A percentile compares a stretch with the other conserved stretches of the same genome.
These are phyloP conservation scores for Cydia fagiglandana DNA, from an alignment of 1,140 invertebrate species.

Conservation along the genomic window DNA sequence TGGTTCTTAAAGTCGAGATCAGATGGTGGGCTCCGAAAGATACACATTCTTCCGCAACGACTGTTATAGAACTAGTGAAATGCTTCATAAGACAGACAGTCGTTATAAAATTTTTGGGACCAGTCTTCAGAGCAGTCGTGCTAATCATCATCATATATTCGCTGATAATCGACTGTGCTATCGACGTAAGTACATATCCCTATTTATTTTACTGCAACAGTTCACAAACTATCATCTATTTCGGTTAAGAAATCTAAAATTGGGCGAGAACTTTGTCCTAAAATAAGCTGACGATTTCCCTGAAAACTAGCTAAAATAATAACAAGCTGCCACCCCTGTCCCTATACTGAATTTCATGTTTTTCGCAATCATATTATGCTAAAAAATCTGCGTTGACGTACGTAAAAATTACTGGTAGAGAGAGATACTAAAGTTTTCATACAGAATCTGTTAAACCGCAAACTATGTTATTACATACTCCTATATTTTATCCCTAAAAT, in stretches of 20 bases:
- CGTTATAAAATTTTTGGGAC: slow-evolving; percentile 61
- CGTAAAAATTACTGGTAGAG: no score
- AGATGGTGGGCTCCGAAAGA: slow-evolving; percentile 49
- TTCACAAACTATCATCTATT: not conserved
- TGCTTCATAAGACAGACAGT: slow-evolving; percentile 71
- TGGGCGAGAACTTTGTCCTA: no score
- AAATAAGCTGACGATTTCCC: no score
- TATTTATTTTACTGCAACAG: not conserved
- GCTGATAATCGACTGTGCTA: slow-evolving; percentile 64
- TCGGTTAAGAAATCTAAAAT: not conserved
- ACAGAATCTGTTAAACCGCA: not conserved
- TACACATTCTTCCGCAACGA: slow-evolving; percentile 46
- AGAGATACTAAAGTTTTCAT: no score
- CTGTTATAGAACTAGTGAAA: slow-evolving; percentile 60
- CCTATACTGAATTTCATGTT: no score
- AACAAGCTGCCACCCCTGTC: no score
- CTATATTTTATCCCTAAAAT: slow-evolving; percentile 3
- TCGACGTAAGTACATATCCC: slow-evolving; percentile 64
- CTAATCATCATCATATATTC: slow-evolving; percentile 65
- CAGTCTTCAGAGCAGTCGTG: slow-evolving; percentile 56
- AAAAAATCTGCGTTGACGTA: no score
- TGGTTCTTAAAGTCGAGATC: slow-evolving; percentile 52
- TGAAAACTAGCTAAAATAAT: no score
- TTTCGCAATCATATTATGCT: no score
- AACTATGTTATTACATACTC: not conserved